A percentile compares a stretch with the other conserved stretches of the same genome.
Conservation (phyloP, 2,888 invertebrate genomes). For the Papilio protenor region DNA sequence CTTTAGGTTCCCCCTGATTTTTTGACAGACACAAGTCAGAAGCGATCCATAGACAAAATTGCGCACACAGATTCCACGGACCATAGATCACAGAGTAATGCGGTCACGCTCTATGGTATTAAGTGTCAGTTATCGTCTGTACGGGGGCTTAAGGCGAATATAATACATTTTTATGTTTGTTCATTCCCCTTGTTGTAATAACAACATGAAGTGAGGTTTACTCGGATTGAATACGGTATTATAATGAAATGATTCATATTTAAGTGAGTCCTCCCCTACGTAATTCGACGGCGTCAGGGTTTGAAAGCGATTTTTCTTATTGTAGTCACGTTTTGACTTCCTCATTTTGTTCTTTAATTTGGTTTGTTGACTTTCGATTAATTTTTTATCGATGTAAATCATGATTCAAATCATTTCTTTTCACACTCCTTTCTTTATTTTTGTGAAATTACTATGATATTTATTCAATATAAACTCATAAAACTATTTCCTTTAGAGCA, state of each 20-base stretch:
- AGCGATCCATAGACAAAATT: constrained; percentile 74
- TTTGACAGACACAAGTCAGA: constrained; percentile 65
- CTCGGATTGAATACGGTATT: constrained; percentile 83
- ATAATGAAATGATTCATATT: constrained; percentile 85
- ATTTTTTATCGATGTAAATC: constrained; percentile 18
- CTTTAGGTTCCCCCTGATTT: constrained; percentile 66
- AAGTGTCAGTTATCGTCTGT: constrained; percentile 83
- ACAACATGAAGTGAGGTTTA: constrained; percentile 82
- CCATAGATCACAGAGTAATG: constrained; percentile 83
- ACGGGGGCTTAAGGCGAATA: constrained; percentile 75
- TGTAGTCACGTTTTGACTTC: constrained; percentile 80
- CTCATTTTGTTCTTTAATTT: constrained; percentile 49
- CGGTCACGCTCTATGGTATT: constrained; percentile 84
- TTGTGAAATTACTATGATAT: neutral
- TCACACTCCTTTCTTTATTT: neutral
- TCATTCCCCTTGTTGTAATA: constrained; percentile 77
- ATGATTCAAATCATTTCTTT: neutral
- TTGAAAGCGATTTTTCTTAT: constrained; percentile 83
- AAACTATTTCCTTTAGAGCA: neutral
- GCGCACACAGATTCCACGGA: constrained; percentile 66
- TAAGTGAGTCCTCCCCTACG: constrained; percentile 82
- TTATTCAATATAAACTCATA: neutral
- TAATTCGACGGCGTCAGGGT: constrained; percentile 79
- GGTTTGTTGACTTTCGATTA: constrained; percentile 43
- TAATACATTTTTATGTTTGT: constrained; percentile 79